Evolutionary conservation across 2,113 vertebrate genomes (phyloP), one percentile per base, ranked within the genome.

Genomic region (Pycnonotus jocosus): DNA sequence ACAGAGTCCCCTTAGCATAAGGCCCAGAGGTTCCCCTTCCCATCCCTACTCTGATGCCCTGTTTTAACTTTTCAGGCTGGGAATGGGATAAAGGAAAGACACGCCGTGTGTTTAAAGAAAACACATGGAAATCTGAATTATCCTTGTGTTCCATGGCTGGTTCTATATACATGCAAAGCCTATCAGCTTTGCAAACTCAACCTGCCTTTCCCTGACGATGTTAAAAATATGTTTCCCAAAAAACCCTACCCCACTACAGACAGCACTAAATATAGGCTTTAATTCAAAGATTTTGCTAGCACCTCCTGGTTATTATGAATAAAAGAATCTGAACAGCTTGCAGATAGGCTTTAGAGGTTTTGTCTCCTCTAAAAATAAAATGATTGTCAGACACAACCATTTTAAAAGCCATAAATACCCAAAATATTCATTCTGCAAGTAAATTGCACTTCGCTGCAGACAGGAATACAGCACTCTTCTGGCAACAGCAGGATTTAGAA

Each of bases 321-420:
- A 92, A 2, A 6, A 78, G 69, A 96, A 88, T 57, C 51, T 71
- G 71, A 94, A 83, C 72, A 96, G 88, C 85, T 90, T 94, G 76
- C 31, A 86, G 54, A 85, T 17, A 53, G 61, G 69, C 77, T 95
- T 84, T 51, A 80, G 71, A 89, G 33, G 50, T 90, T 91, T 94
- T 86, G 64, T 54, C 77, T 96, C 66, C 72, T 44, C 81, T 80
- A 91, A 91, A 96, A 96, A 92, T 87, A 91, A 92, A 77, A 84
- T 88, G 82, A 95, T 74, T 95, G 88, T 95, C 92, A 94, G 86
- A 83, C 42, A 47, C 17, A 88, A 83, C 76, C 42, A 58, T 30
- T 92, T 77, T 81, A 93, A 90, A 94, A 87, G 68, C 54, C 86
- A 70, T 70, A 90, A 95, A 94, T 83, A 88, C 42, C 62, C 38